A percentile compares a stretch with the other conserved stretches of the same genome.
Evolutionary conservation across 2,888 invertebrate species (phyloP).

Genomic region (Aromia moschata): DNA sequence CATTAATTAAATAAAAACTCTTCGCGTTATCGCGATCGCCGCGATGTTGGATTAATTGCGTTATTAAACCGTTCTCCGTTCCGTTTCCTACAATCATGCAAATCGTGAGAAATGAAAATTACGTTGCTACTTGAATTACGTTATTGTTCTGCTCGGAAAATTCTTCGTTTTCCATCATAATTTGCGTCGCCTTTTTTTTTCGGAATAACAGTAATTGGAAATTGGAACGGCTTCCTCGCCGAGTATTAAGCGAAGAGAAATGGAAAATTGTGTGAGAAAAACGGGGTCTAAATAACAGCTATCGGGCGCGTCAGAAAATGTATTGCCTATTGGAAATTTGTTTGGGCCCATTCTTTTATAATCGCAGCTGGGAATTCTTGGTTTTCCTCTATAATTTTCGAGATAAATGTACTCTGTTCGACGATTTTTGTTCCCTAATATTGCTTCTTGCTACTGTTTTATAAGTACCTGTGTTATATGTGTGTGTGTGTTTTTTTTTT

Average conservation of each 20-base stretch:
- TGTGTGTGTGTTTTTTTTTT: too few relatives aligned
- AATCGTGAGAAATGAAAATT: slow-evolving; percentile 27
- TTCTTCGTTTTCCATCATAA: slow-evolving; percentile 23
- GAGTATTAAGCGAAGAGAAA: not conserved
- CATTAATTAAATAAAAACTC: slow-evolving; percentile 22
- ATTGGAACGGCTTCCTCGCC: not conserved
- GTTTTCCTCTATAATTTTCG: too few relatives aligned
- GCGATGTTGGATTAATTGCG: slow-evolving; percentile 38
- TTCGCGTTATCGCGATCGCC: slow-evolving; percentile 13
- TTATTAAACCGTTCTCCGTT: slow-evolving; percentile 29
- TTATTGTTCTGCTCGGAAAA: slow-evolving; percentile 23
- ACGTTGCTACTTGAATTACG: slow-evolving; percentile 9
- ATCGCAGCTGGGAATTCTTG: too few relatives aligned
- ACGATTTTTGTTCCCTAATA: too few relatives aligned
- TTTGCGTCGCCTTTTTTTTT: slow-evolving; percentile 6
- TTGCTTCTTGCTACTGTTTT: too few relatives aligned
- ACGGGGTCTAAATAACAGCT: not conserved
- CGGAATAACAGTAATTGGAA: slow-evolving; percentile 8
- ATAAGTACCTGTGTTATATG: too few relatives aligned
- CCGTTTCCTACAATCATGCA: slow-evolving; percentile 27
- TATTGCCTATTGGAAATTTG: too few relatives aligned
- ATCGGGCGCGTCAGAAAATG: not conserved
- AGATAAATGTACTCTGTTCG: too few relatives aligned
- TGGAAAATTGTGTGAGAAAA: not conserved
- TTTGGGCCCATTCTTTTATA: too few relatives aligned